phyloP scores from a whole-genome alignment of 2,797 vertebrate genomes.

The Channa striata region DNA sequence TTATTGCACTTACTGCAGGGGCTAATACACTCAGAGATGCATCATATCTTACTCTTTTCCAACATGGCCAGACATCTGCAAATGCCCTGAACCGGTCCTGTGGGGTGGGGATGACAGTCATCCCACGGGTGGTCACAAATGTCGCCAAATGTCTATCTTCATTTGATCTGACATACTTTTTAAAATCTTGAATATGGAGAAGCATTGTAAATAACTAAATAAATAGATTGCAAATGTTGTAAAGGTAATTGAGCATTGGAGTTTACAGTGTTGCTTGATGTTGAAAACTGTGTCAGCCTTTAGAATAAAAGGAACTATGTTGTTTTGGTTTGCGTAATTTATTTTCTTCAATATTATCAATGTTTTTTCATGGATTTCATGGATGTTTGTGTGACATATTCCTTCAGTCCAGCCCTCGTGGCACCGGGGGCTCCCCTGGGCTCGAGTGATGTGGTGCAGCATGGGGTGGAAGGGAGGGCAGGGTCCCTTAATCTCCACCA shows the following conservation, averaged over 20 bases:
- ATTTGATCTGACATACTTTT: slow-evolving; percentile 14
- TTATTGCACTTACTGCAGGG: background rate
- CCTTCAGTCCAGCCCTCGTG: background rate
- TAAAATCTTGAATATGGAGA: slow-evolving; percentile 30
- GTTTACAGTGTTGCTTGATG: slow-evolving; percentile 16
- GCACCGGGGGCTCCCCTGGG: slow-evolving; percentile 53
- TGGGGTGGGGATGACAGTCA: slow-evolving; percentile 21
- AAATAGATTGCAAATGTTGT: slow-evolving; percentile 30
- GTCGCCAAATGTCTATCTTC: slow-evolving; percentile 19
- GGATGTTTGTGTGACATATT: slow-evolving; percentile 1
- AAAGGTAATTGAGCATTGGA: slow-evolving; percentile 38
- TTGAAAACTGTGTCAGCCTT: slow-evolving; percentile 13
- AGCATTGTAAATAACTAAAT: slow-evolving; percentile 33
- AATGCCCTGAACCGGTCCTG: slow-evolving; percentile 1
- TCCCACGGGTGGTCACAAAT: slow-evolving; percentile 27
- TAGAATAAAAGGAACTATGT: background rate
- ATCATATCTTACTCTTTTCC: background rate
- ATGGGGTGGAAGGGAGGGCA: slow-evolving; percentile 3
- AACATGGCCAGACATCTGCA: slow-evolving; percentile 7
- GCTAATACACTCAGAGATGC: background rate
- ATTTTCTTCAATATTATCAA: background rate
- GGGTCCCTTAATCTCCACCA: slow-evolving; percentile 52
- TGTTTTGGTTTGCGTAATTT: background rate
- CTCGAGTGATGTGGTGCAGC: slow-evolving; percentile 1
- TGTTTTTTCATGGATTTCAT: background rate